Evolutionary conservation across 2,113 vertebrate species (phyloP), one percentile per base, ranked within the genome.

Genomic region (Microtus richardsoni): DNA sequence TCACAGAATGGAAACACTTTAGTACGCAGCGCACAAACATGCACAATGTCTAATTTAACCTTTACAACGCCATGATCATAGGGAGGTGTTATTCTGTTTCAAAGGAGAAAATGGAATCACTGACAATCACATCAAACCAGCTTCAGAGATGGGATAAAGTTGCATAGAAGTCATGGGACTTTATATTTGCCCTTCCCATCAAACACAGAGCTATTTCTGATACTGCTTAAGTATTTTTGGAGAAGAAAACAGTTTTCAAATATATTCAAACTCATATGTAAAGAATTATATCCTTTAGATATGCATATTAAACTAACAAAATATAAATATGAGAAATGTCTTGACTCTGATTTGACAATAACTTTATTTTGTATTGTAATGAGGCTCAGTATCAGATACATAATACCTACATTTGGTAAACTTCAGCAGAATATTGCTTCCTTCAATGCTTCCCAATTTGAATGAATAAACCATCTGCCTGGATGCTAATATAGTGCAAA

Each of bases 341-440:
- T 94, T 86, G 47, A 84, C 71, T 95, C 14, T 84, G 47, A 85
- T 83, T 91, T 96, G 78, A 47, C 30, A 93, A 60, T 58, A 78
- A 86, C 41, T 84, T 91, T 84, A 75, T 75, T 92, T 86, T 68
- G 13, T 47, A 87, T 60, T 36, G 19, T 82, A 75, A 91, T 80
- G 39, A 85, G 7, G 52, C 24, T n/a, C 30, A 36, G 52, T 14
- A 21, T 95, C 13, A 78, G 44, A 54, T 36, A 64, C 12, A 88
- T 90, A 68, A 91, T 39, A 36, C 28, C 44, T 91, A 92, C 19
- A 60, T 77, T 66, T 77, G 68, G 86, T 77, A 91, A 88, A 89
- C 13, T 26, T 93, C n/a, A 83, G 47, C 26, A 52, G 62, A 91
- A 88, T 49, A 89, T 68, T 83, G 71, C 83, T 90, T 95, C 70